Conservation (phyloP, 1,140 invertebrate genomes). For the Caenorhabditis briggsae region DNA sequence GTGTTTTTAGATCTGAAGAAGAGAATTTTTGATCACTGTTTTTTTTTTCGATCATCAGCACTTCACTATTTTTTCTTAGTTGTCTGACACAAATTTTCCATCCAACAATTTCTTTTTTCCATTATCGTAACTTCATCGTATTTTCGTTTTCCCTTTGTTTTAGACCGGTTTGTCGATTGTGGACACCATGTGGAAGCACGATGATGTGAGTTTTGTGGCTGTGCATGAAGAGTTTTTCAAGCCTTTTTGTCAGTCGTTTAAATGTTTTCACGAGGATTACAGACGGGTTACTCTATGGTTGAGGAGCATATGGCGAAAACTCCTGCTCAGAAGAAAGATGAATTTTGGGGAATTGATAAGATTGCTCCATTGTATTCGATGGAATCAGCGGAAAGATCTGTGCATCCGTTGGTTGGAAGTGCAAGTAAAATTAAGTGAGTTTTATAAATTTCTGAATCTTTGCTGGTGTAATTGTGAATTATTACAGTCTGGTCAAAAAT, state of each 20-base stretch:
- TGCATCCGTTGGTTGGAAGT: constrained; percentile 72
- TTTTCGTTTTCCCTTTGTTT: constrained; percentile 45
- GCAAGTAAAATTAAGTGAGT: constrained; percentile 73
- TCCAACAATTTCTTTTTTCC: neutral
- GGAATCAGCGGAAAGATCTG: constrained; percentile 72
- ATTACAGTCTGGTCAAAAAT: constrained; percentile 72
- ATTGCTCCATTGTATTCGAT: constrained; percentile 72
- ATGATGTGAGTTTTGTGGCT: constrained; percentile 52
- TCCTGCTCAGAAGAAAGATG: constrained; percentile 68
- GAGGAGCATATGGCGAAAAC: constrained; percentile 59
- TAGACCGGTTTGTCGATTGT: constrained; percentile 69
- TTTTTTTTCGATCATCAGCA: neutral
- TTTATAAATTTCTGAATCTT: neutral
- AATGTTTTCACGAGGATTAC: neutral
- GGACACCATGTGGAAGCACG: constrained; percentile 65
- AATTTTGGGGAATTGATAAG: constrained; percentile 73
- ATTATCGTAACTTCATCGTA: constrained; percentile 22
- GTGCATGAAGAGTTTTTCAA: neutral
- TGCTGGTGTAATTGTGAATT: neutral
- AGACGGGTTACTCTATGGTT: constrained; percentile 64
- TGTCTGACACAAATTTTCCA: neutral
- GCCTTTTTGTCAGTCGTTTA: neutral
- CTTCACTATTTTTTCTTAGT: neutral
- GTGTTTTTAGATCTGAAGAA: too few relatives aligned
- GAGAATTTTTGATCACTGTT: too few relatives aligned